A percentile compares a stretch with the other conserved stretches of the same genome.
phyloP scores from a whole-genome alignment of 2,888 invertebrate genomes.

The Luperina nickerlii region DNA sequence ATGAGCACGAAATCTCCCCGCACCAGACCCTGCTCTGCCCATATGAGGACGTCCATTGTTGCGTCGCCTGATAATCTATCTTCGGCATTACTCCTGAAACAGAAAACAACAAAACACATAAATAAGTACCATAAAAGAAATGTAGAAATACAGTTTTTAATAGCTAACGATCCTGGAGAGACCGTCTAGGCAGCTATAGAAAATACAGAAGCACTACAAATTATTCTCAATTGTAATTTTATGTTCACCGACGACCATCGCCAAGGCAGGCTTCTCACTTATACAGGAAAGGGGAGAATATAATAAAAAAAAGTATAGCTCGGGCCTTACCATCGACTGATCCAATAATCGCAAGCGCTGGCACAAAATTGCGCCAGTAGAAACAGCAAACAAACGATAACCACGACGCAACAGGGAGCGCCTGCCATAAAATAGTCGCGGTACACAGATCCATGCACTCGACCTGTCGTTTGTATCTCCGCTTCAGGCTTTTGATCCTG shows the following conservation, averaged over 20 bases:
- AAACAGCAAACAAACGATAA: conserved; percentile 79
- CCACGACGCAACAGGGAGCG: conserved; percentile 75
- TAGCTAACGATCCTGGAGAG: too few species aligned
- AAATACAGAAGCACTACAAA: too few species aligned
- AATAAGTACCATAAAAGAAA: too few species aligned
- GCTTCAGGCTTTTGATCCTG: conserved; percentile 85
- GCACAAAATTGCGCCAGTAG: conserved; percentile 91
- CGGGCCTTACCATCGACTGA: conserved; percentile 80
- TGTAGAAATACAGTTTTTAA: too few species aligned
- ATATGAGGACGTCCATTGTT: conserved; percentile 81
- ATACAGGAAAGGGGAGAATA: too few species aligned
- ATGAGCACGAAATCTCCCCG: conserved; percentile 84
- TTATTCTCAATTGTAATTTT: too few species aligned
- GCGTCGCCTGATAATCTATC: conserved; percentile 84
- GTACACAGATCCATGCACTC: conserved; percentile 83
- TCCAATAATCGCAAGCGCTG: conserved; percentile 87
- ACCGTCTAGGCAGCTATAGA: too few species aligned
- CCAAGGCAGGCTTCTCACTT: too few species aligned
- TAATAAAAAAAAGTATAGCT: background rate
- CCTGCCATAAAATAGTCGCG: conserved; percentile 84
- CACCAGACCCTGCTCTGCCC: conserved; percentile 80
- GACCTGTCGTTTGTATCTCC: conserved; percentile 81
- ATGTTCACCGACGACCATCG: too few species aligned
- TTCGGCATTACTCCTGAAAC: conserved; percentile 83
- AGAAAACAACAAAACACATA: background rate